These are phyloP conservation scores for Staurois parvus DNA, from an alignment of 2,797 vertebrate species.

Conservation along the genomic window DNA sequence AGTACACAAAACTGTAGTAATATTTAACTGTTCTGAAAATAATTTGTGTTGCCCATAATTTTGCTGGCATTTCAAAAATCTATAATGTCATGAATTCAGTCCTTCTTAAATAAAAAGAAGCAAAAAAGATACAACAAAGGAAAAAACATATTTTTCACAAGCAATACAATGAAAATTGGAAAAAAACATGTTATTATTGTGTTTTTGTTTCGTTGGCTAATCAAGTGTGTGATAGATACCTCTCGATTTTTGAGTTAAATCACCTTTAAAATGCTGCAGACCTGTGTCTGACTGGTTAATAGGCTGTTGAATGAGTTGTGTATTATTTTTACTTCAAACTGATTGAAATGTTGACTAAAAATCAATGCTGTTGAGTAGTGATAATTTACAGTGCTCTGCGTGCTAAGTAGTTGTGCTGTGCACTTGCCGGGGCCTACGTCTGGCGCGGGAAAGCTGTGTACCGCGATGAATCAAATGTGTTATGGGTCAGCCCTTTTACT, in stretches of 20 bases:
- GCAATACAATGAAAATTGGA: slow-evolving; percentile 1
- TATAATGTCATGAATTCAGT: slow-evolving; percentile 19
- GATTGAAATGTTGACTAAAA: slow-evolving; percentile 81
- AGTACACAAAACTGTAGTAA: background rate
- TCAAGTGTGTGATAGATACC: slow-evolving; percentile 3
- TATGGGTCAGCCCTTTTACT: slow-evolving; percentile 82
- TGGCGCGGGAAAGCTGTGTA: slow-evolving; percentile 65
- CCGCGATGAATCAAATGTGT: slow-evolving; percentile 72
- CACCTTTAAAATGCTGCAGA: slow-evolving; percentile 66
- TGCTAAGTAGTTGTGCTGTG: slow-evolving; percentile 73
- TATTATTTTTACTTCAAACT: slow-evolving; percentile 79
- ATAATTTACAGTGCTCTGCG: slow-evolving; percentile 76
- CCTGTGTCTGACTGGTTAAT: slow-evolving; percentile 69
- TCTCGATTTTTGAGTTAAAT: slow-evolving; percentile 53
- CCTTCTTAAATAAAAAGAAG: background rate
- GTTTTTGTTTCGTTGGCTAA: slow-evolving; percentile 28
- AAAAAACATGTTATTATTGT: slow-evolving; percentile 45
- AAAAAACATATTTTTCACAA: slow-evolving; percentile 31
- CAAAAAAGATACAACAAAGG: background rate
- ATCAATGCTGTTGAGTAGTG: slow-evolving; percentile 81
- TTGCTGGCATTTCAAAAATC: slow-evolving; percentile 27
- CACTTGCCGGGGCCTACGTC: slow-evolving; percentile 61
- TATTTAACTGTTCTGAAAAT: background rate
- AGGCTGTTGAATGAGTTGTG: slow-evolving; percentile 71
- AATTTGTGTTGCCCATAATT: background rate